phyloP scores from a whole-genome alignment of 1,140 invertebrate species.

The Neuroterus valhalla region DNA sequence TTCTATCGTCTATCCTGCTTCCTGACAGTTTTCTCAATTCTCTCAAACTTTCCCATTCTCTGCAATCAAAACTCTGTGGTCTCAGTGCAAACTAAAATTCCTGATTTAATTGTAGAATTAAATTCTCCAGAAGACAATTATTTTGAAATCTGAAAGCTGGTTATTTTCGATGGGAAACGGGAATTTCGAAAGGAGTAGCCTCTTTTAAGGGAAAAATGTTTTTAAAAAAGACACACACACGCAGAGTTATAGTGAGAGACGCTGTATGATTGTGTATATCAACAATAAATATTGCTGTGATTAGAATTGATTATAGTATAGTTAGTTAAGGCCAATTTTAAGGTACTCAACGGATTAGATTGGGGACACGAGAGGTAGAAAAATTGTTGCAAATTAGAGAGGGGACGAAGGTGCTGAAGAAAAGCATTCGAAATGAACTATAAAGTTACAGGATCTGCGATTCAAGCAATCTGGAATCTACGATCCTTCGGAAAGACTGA shows the following conservation, averaged over 20 bases:
- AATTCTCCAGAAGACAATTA: not conserved
- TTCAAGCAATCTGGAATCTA: slow-evolving; percentile 42
- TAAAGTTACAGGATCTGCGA: slow-evolving; percentile 17
- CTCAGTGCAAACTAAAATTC: not conserved
- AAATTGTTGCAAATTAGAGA: slow-evolving; percentile 32
- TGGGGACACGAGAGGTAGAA: slow-evolving; percentile 37
- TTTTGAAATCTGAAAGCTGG: not conserved
- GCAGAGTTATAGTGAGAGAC: slow-evolving; percentile 65
- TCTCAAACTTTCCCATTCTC: too few species aligned
- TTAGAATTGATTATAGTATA: slow-evolving; percentile 74
- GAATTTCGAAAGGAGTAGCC: slow-evolving; percentile 46
- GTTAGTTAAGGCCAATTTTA: slow-evolving; percentile 73
- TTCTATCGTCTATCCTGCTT: too few species aligned
- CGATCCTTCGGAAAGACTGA: slow-evolving; percentile 57
- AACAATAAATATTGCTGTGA: slow-evolving; percentile 77
- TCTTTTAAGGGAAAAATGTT: slow-evolving; percentile 45
- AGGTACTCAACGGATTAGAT: slow-evolving; percentile 57
- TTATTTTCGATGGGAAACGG: not conserved
- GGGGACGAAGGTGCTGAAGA: slow-evolving; percentile 30
- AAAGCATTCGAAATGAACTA: slow-evolving; percentile 31
- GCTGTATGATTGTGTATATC: slow-evolving; percentile 75
- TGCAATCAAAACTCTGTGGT: too few species aligned
- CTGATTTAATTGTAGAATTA: not conserved
- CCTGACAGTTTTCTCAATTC: too few species aligned
- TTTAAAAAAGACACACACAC: slow-evolving; percentile 37